Base-by-base conservation (phyloP, 2,888 invertebrate genomes). In the Psylliodes chrysocephalus region DNA sequence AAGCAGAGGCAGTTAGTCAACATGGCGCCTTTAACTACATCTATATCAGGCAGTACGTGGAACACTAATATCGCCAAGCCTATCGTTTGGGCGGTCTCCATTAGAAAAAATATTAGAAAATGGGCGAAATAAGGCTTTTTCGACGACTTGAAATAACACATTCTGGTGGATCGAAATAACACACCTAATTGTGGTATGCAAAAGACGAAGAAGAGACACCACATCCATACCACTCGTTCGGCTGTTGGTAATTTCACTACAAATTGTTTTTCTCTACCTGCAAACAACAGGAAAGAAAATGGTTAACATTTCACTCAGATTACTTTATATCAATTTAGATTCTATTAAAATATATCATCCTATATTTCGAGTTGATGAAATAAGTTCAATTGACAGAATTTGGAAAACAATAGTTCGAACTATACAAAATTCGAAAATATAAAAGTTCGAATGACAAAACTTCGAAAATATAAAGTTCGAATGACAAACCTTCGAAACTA, bases 21-120 rank as follows among this genome's bases (percentile, higher is more conserved):
- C 95, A 97, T 96, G 33, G 96, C 94, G 40, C 96, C 97, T 81
- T 95, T 94, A 59, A 97, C 91, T 3, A 95, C 94, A 82, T 98
- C 96, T 72, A 98, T 82, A 78, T 95, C 92, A 0, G 98, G 98
- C 52, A 98, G 85, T 47, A 98, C 90, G 67, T 91, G 89, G 81
- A 96, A 95, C 76, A 95, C 91, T 70, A 98, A 86, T 38, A 97
- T 81, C 0, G 92, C 94, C 70, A 96, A 83, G 25, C 98, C 98
- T 62, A 94, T 84, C 0, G 94, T 91, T 79, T 96, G 95, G 52
- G 94, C 85, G 1, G 94, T 92, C 84, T 98, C 98, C 79, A 95
- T 91, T 47, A 94, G 76, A 71, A 93, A 89, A 55, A 95, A 89
- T 47, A 88, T 82, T 78, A 92, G 82, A 75, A 90, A 89, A 73